These are phyloP conservation scores for Acanthochromis polyacanthus DNA, from an alignment of 2,113 vertebrate species.

Conservation along the genomic window DNA sequence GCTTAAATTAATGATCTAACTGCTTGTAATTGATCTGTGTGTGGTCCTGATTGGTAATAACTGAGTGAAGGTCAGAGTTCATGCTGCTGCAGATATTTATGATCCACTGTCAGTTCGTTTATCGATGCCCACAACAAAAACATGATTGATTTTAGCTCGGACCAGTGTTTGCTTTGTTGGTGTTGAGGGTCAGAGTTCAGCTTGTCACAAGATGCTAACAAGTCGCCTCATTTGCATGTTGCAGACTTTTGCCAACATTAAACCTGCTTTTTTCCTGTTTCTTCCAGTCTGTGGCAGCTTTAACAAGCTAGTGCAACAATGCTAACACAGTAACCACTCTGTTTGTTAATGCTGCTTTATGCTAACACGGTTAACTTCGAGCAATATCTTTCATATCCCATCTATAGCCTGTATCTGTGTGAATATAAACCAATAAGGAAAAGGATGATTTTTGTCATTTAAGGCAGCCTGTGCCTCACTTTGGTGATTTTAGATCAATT, in stretches of 20 bases:
- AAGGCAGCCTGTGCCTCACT: slow-evolving; percentile 24
- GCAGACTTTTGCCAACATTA: not conserved
- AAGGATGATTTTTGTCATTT: slow-evolving; percentile 47
- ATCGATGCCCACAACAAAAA: slow-evolving; percentile 39
- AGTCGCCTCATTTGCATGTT: slow-evolving; percentile 4
- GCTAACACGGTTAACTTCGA: slow-evolving; percentile 56
- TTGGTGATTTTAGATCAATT: too few species aligned
- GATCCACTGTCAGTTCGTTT: slow-evolving; percentile 13
- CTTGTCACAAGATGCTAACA: not conserved
- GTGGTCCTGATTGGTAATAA: slow-evolving; percentile 33
- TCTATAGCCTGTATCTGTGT: slow-evolving; percentile 25
- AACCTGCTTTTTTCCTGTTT: too few species aligned
- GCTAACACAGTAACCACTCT: too few species aligned
- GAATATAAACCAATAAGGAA: slow-evolving; percentile 64
- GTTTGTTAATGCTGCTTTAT: slow-evolving; percentile 16
- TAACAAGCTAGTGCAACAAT: too few species aligned
- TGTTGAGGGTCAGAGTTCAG: slow-evolving; percentile 34
- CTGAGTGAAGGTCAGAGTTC: slow-evolving; percentile 43
- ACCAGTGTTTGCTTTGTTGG: not conserved
- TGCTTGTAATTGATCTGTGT: slow-evolving; percentile 25
- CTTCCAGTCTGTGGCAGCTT: too few species aligned
- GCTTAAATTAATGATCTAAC: not conserved
- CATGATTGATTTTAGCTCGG: slow-evolving; percentile 26
- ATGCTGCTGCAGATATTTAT: slow-evolving; percentile 38
- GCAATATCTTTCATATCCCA: slow-evolving; percentile 30